Evolutionary conservation across 1,140 invertebrate species (phyloP), one percentile per base, ranked within the genome.

Genomic region (Eueides isabella): DNA sequence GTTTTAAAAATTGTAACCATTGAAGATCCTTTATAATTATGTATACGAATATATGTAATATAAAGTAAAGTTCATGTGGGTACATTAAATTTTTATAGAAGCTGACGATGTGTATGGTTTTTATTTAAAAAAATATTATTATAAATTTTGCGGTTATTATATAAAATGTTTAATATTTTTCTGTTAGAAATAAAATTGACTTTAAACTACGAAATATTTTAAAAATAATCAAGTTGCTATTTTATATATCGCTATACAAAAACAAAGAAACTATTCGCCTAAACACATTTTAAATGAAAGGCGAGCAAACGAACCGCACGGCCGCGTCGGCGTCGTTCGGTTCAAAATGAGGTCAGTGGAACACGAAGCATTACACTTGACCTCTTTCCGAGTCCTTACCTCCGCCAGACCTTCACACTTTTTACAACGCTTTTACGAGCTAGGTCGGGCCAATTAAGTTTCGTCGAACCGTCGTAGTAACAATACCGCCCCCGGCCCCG

Each of bases 301-400:
- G 84, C 88, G 82, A 82, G 78, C 86, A 85, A 85, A 84, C 81
- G 80, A 74, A 67, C 80, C 74, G 71, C 76, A 75, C 80, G 76
- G 80, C 71, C 77, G 80, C 79, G 76, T 80, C 80, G 68, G 80
- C 82, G 81, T 78, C 85, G 76, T 80, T 82, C 81, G 80, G 72
- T 85, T 79, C 78, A 80, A 85, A 93, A 93, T 92, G 90, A 93
- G 91, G 91, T 90, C 87, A 93, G 90, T 93, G 80, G 91, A 92
- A 91, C 91, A 85, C 90, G 87, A 87, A 83, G 85, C 85, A 89
- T 89, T 93, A 91, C 91, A 92, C 90, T 93, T 92, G 91, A 93
- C 91, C 91, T 90, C 91, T 92, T 93, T 93, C 78, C 80, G 84
- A 92, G 91, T 93, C 91, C 91, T 93, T 90, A 93, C 88, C 88